Percentiles rank a stretch among this genome's conserved stretches.
Evolutionary conservation across 2,888 invertebrate species (phyloP).

Genomic region (Agrochola litura): DNA sequence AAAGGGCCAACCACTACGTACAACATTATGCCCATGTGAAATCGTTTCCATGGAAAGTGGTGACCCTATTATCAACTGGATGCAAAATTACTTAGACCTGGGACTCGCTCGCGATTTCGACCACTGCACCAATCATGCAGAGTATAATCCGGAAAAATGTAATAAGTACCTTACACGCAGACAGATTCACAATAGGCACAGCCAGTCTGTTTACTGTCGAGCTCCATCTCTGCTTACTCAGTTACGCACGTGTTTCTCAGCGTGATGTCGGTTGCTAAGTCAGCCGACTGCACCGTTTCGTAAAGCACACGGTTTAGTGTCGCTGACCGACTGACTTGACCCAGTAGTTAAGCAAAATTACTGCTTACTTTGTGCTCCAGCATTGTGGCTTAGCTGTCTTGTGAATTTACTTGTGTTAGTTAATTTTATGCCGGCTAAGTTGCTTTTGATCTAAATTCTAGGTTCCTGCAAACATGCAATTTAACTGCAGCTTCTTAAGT

Average conservation of each 20-base stretch:
- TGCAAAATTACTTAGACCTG: not conserved
- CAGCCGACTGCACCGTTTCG: constrained; percentile 30
- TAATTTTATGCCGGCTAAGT: not conserved
- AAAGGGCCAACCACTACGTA: not conserved
- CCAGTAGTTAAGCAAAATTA: constrained; percentile 38
- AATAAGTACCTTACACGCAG: not conserved
- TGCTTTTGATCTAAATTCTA: not conserved
- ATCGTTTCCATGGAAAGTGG: not conserved
- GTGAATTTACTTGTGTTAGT: not conserved
- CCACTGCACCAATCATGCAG: not conserved
- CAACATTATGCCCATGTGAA: not conserved
- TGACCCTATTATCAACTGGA: not conserved
- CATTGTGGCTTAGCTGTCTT: not conserved
- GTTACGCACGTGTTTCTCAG: constrained; percentile 22
- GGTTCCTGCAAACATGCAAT: not conserved
- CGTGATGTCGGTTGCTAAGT: constrained; percentile 38
- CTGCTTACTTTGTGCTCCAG: constrained; percentile 25
- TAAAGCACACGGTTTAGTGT: constrained; percentile 34
- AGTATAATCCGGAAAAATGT: not conserved
- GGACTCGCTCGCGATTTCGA: not conserved
- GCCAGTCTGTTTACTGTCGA: not conserved
- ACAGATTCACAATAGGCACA: not conserved
- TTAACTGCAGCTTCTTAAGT: not conserved
- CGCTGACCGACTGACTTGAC: constrained; percentile 48
- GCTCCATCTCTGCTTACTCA: constrained; percentile 3